Conservation (phyloP, 2,888 invertebrate genomes). For the Eupelmus urozonus region DNA sequence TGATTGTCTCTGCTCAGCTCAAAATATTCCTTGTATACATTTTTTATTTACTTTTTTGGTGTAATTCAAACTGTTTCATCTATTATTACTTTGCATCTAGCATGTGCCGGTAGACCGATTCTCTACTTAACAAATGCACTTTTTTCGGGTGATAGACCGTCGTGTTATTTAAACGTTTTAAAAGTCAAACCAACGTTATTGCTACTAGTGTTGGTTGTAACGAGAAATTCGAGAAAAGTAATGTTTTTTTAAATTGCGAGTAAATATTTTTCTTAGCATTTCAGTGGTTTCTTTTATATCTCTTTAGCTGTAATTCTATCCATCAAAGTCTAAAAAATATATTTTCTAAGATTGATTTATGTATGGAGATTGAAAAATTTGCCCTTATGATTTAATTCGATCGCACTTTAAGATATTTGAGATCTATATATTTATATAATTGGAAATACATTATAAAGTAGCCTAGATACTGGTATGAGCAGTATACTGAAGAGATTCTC, state of each 20-base stretch:
- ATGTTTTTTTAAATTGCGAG: slow-evolving; percentile 21
- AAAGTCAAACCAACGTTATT: slow-evolving; percentile 31
- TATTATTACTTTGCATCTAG: slow-evolving; percentile 35
- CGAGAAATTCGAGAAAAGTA: slow-evolving; percentile 33
- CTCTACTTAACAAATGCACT: slow-evolving; percentile 49
- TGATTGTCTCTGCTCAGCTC: slow-evolving; percentile 62
- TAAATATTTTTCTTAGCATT: slow-evolving; percentile 47
- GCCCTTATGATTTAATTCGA: slow-evolving; percentile 41
- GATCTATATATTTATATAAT: slow-evolving; percentile 51
- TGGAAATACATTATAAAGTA: slow-evolving; percentile 50
- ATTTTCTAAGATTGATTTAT: slow-evolving; percentile 54
- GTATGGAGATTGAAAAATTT: slow-evolving; percentile 45
- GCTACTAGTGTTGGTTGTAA: slow-evolving; percentile 12
- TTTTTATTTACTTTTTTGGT: slow-evolving; percentile 22
- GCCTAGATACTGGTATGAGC: slow-evolving; percentile 19
- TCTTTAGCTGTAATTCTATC: slow-evolving; percentile 42
- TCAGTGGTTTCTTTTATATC: slow-evolving; percentile 31
- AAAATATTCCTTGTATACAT: slow-evolving; percentile 45
- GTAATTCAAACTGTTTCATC: slow-evolving; percentile 21
- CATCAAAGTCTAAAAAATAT: slow-evolving; percentile 57
- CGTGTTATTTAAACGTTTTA: slow-evolving; percentile 21
- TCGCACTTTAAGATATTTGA: slow-evolving; percentile 54
- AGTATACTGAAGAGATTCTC: slow-evolving; percentile 47
- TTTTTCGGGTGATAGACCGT: slow-evolving; percentile 10
- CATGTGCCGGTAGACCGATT: slow-evolving; percentile 14